A percentile compares a stretch with the other conserved stretches of the same genome.
Evolutionary conservation across 1,140 invertebrate species (phyloP).

Genomic region (Lordiphosa mommai): DNA sequence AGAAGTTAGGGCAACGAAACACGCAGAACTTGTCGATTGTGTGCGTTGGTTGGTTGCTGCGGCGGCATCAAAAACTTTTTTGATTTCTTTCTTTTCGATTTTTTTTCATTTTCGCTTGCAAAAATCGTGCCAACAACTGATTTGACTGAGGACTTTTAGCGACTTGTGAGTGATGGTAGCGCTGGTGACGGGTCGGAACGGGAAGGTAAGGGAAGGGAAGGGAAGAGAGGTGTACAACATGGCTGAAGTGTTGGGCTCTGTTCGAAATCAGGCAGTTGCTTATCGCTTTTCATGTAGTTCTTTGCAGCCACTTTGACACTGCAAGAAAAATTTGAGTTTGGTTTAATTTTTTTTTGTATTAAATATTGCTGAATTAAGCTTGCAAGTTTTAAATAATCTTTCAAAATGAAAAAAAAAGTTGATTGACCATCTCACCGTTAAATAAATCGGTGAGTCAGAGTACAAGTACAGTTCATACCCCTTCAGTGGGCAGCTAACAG

Average conservation of each 20-base stretch:
- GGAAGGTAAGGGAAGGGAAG: not conserved
- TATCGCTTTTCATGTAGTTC: conserved; percentile 29
- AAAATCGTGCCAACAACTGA: conserved; percentile 70
- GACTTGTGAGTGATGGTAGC: conserved; percentile 20
- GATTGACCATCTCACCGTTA: too few species aligned
- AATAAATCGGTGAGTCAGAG: too few species aligned
- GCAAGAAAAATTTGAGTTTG: conserved; percentile 24
- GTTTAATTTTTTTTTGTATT: too few species aligned
- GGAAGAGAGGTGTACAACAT: too few species aligned
- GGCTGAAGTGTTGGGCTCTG: conserved; percentile 4
- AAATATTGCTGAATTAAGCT: too few species aligned
- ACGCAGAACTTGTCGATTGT: conserved; percentile 69
- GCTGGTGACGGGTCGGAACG: not conserved
- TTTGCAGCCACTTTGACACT: conserved; percentile 40
- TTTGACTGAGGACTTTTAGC: conserved; percentile 63
- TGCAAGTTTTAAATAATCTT: too few species aligned
- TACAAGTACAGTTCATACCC: too few species aligned
- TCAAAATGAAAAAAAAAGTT: too few species aligned
- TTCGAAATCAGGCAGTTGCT: conserved; percentile 14
- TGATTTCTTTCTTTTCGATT: conserved; percentile 29
- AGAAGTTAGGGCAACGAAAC: conserved; percentile 64
- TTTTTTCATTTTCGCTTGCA: conserved; percentile 38
- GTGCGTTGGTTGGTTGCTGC: conserved; percentile 28
- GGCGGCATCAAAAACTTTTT: conserved; percentile 56
- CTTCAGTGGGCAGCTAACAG: too few species aligned